Percentiles rank a stretch among this genome's conserved stretches.
Conservation (phyloP, 30 jellyfish, hydroid and myxozoan genomes). For the Hydra vulgaris region DNA sequence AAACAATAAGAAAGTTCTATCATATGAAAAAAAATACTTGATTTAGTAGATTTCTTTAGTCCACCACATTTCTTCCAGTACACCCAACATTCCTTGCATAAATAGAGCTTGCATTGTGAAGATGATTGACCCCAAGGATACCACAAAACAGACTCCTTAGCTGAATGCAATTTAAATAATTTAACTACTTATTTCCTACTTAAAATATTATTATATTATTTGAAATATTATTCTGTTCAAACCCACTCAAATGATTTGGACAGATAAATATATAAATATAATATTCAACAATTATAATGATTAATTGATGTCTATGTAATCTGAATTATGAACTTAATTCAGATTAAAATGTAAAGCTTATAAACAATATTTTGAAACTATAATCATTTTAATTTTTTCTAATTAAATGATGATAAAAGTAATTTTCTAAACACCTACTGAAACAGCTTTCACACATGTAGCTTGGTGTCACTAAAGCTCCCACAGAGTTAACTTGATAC, state of each 20-base stretch:
- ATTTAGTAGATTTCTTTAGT: conserved; percentile 73
- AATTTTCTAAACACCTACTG: conserved; percentile 36
- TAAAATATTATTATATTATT: no score
- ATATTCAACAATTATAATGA: no score
- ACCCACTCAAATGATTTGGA: no score
- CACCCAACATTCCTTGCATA: conserved; percentile 99
- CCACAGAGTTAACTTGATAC: conserved; percentile 70
- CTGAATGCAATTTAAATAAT: conserved; percentile 22
- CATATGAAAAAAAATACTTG: conserved; percentile 33
- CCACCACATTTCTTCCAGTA: conserved; percentile 99
- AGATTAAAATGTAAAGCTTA: no score
- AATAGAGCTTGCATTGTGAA: conserved; percentile 77
- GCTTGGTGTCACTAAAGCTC: conserved; percentile 63
- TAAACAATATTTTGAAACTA: no score
- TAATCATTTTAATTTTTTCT: no score
- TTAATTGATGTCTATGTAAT: no score
- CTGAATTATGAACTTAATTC: no score
- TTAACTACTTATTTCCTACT: no score
- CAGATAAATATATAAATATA: no score
- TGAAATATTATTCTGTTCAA: no score
- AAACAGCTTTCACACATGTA: conserved; percentile 95
- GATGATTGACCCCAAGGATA: conserved; percentile 99
- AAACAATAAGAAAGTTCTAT: no score
- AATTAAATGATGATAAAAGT: not conserved
- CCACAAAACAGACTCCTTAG: conserved; percentile 85